Base-by-base conservation (phyloP, 1,140 invertebrate species). In the Hycleus phaleratus region DNA sequence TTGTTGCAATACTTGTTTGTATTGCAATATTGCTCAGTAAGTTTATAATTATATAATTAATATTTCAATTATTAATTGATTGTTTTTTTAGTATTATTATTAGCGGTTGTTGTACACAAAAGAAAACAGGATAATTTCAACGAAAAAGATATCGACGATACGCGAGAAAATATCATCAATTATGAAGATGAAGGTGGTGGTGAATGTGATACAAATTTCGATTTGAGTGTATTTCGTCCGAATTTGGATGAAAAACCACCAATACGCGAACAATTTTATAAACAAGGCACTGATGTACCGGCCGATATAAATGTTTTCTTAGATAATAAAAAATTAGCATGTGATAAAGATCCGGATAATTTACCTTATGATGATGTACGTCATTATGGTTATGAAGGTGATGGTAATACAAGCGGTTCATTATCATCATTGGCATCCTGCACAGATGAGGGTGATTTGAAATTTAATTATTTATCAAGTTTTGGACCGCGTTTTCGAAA, bases 111-210 rank as follows among this genome's bases (percentile, higher is more conserved):
- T 3, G 87, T 94, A 0, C 91, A 93, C 66, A 82, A 87, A 60
- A 80, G 87, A 38, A 85, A 88, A 64, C 85, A 88, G 7, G 89
- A 95, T 69, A 91, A 93, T 56, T 82, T 88, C 64, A 86, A 92
- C 38, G 83, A 84, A 68, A 95, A 95, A 70, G 93, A 97, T 68
- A 85, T 93, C 64, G 94, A 97, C 71, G 95, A 98, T 71, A 95
- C 97, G 38, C 78, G 94, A 60, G 95, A 97, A 75, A 98, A 94
- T 68, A 97, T 98, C 60, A 96, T 97, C 59, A 92, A 92, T 67
- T 97, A 98, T 69, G 92, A 96, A 73, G 95, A 97, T 67, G 95
- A 98, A 77, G 95, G 95, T 39, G 94, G 92, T 68, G 94, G 94
- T 63, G 94, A 97, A 75, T 90, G 91, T 10, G 95, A 98, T 69